Evolutionary conservation across 2,797 vertebrate genomes (phyloP).

Genomic region (Poecilia picta): DNA sequence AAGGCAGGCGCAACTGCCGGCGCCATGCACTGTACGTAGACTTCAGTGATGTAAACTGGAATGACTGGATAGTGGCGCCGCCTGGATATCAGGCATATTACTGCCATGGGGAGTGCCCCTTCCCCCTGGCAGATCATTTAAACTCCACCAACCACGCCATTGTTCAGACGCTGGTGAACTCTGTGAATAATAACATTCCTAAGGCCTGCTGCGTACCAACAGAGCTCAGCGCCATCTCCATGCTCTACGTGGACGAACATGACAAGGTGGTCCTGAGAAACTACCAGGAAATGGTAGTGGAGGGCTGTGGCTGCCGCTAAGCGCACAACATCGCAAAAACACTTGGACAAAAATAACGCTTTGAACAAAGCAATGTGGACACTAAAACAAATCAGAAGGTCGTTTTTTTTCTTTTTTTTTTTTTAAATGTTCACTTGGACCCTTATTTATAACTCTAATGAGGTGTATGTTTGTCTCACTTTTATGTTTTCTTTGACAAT

Average conservation of each 20-base stretch:
- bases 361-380: conserved; percentile 53
- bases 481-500: conserved; percentile 89
- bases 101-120: conserved; percentile 99
- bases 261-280: conserved; percentile 99
- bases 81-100: conserved; percentile 99
- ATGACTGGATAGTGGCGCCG: conserved; percentile 99
- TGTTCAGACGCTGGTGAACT: conserved; percentile 99
- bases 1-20: conserved; percentile 94
- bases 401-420: conserved; percentile 69
- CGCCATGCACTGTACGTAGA: conserved; percentile 97
- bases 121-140: conserved; percentile 97
- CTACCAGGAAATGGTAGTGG: conserved; percentile 99
- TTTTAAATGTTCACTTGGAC: conserved; percentile 83
- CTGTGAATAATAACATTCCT: conserved; percentile 97
- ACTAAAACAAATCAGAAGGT: conserved; percentile 59
- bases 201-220: conserved; percentile 99
- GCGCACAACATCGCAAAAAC: conserved; percentile 44
- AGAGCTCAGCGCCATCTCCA: conserved; percentile 98
- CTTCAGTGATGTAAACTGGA: conserved; percentile 99
- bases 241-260: conserved; percentile 98
- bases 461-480: conserved; percentile 91
- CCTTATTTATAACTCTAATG: conserved; percentile 99
- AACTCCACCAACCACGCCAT: conserved; percentile 99
- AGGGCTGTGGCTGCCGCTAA: conserved; percentile 98
- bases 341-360: conserved; percentile 53